Base-by-base conservation (phyloP, 2,888 invertebrate genomes). In the Nomada ferruginata region DNA sequence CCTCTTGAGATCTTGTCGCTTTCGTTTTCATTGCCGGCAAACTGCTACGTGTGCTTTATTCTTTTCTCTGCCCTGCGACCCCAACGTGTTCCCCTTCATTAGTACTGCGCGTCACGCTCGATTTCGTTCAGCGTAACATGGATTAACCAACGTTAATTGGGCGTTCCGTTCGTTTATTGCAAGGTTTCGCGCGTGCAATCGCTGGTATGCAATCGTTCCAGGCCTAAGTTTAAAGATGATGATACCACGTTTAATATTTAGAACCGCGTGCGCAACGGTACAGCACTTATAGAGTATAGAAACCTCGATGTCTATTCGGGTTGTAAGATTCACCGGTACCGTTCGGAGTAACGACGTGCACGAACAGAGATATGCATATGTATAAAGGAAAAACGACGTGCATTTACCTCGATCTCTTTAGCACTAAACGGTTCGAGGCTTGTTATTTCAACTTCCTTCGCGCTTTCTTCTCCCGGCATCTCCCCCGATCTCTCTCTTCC, bases 1-100 rank as follows among this genome's bases (percentile, higher is more conserved):
- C 36, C 75, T 82, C 76, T 65, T 9, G 76, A 84, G 82, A 82
- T 84, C 70, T 78, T 66, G 65, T 82, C 64, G 68, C 74, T 84
- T 66, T 73, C 78, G 59, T 75, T 83, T 85, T 85, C 83, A 71
- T 59, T 66, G 50, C 29, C 76, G 23, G 73, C 74, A 18, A 77
- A 83, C 60, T 69, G 69, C 59, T 66, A 68, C 69, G 63, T 69
- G 82, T 64, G 61, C 59, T 68, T 79, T 36, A 36, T 36, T 63
- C 63, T 69, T 74, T 53, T 66, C 47, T 42, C 18, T 26, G 13
- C 18, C 4, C 55, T 50, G 26, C 20, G 23, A n/a, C 44, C 50
- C 59, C 60, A 44, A 68, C 61, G 44, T 13, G 50, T 52, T 64
- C 53, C 1, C 11, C 23, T 23, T 29, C 4, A 23, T 15, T 36